phyloP scores from a whole-genome alignment of 2,113 vertebrate genomes.

The Lasiurus borealis region DNA sequence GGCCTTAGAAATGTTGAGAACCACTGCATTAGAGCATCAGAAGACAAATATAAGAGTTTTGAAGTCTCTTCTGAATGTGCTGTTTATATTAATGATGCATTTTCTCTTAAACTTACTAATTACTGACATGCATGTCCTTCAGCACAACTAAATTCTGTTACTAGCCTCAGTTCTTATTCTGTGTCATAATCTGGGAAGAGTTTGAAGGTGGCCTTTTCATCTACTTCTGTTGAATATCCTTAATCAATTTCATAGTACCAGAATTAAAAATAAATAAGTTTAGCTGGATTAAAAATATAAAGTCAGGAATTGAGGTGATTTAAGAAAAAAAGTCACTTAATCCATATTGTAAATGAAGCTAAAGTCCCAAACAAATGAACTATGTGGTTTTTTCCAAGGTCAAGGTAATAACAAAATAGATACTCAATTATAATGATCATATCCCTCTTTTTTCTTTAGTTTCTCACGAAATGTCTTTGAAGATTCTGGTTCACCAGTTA shows the following conservation, averaged over 20 bases:
- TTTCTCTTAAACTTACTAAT: slow-evolving; percentile 61
- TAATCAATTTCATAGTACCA: slow-evolving; percentile 33
- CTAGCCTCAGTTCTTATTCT: slow-evolving; percentile 4
- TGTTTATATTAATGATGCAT: slow-evolving; percentile 6
- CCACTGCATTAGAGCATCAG: neutral
- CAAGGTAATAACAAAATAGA: neutral
- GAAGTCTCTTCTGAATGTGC: slow-evolving; percentile 21
- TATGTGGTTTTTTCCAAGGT: neutral
- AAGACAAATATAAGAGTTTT: neutral
- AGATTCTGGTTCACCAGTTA: neutral
- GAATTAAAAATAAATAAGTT: slow-evolving; percentile 14
- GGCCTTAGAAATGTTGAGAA: too few relatives aligned
- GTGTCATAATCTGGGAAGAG: neutral
- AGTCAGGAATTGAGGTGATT: neutral
- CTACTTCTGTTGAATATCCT: neutral
- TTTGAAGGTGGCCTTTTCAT: neutral
- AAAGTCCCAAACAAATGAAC: neutral
- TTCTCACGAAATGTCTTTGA: neutral
- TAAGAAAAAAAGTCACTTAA: neutral
- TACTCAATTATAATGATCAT: neutral
- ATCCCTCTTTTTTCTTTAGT: neutral
- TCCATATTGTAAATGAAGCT: neutral
- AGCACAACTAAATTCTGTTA: slow-evolving; percentile 7
- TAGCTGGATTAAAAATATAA: slow-evolving; percentile 1
- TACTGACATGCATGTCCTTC: neutral